A percentile compares a stretch with the other conserved stretches of the same genome.
phyloP scores from a whole-genome alignment of 2,113 vertebrate genomes.

The Athene noctua region DNA sequence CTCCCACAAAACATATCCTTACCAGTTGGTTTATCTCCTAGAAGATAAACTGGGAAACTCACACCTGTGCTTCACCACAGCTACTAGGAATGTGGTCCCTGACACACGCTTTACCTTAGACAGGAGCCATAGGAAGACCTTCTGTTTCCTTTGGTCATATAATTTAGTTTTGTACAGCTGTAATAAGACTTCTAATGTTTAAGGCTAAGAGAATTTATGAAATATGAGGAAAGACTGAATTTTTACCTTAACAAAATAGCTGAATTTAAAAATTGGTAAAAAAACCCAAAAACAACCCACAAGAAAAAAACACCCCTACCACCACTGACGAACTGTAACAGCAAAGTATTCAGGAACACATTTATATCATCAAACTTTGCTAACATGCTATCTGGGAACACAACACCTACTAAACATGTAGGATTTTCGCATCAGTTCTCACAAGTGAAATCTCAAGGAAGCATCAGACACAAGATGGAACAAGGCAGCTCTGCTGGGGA shows the following conservation, averaged over 20 bases:
- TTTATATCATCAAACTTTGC: not conserved
- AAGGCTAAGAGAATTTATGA: not conserved
- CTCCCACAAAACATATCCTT: not conserved
- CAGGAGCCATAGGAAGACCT: conserved; percentile 22
- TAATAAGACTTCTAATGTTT: conserved; percentile 41
- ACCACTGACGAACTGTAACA: not conserved
- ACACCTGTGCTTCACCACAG: not conserved
- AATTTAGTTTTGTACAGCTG: conserved; percentile 28
- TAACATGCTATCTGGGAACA: not conserved
- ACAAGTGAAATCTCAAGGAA: not conserved
- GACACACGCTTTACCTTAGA: conserved; percentile 1
- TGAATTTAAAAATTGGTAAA: not conserved
- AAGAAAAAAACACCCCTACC: too few relatives aligned
- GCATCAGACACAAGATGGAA: not conserved
- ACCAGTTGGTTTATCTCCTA: not conserved
- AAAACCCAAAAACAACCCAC: not conserved
- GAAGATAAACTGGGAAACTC: not conserved
- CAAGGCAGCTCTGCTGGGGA: not conserved
- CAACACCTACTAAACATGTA: not conserved
- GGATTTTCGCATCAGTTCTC: not conserved
- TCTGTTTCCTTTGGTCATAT: conserved; percentile 22
- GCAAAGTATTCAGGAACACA: not conserved
- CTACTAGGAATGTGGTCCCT: not conserved
- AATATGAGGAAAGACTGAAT: not conserved
- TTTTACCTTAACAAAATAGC: conserved; percentile 6